A percentile compares a stretch with the other conserved stretches of the same genome.
These are phyloP conservation scores for Taphrorychus bicolor DNA, from an alignment of 2,888 invertebrate genomes.

Conservation along the genomic window DNA sequence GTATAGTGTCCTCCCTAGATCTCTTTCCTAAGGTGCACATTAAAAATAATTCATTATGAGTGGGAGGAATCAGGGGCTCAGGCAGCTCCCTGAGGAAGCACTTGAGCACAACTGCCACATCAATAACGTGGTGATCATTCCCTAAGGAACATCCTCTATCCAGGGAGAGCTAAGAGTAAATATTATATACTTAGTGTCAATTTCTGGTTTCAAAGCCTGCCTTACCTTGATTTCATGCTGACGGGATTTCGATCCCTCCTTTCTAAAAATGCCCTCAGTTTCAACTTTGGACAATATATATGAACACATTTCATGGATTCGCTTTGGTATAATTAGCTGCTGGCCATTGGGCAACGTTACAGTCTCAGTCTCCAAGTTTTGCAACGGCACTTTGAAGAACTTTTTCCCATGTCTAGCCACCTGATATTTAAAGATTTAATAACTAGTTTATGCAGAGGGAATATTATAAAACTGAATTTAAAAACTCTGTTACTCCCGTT, in stretches of 20 bases:
- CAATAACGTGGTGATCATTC: slow-evolving; percentile 78
- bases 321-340: slow-evolving; percentile 73
- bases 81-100: slow-evolving; percentile 85
- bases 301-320: slow-evolving; percentile 75
- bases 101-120: slow-evolving; percentile 86
- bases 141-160: slow-evolving; percentile 76
- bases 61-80: slow-evolving; percentile 79
- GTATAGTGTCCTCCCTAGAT: slow-evolving; percentile 62
- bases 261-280: slow-evolving; percentile 87
- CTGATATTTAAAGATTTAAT: background rate
- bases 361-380: slow-evolving; percentile 63
- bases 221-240: slow-evolving; percentile 81
- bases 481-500: too few species aligned
- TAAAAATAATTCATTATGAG: slow-evolving; percentile 79
- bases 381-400: slow-evolving; percentile 65
- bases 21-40: slow-evolving; percentile 65
- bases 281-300: slow-evolving; percentile 72
- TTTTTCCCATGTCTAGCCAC: slow-evolving; percentile 52
- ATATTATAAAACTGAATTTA: too few species aligned
- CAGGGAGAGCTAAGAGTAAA: slow-evolving; percentile 64
- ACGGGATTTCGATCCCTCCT: slow-evolving; percentile 83
- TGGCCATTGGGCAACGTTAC: slow-evolving; percentile 72
- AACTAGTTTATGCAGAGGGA: too few species aligned
- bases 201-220: too few species aligned
- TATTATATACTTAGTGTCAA: too few species aligned